phyloP scores from a whole-genome alignment of 2,888 invertebrate genomes.

The Iphiclides podalirius region DNA sequence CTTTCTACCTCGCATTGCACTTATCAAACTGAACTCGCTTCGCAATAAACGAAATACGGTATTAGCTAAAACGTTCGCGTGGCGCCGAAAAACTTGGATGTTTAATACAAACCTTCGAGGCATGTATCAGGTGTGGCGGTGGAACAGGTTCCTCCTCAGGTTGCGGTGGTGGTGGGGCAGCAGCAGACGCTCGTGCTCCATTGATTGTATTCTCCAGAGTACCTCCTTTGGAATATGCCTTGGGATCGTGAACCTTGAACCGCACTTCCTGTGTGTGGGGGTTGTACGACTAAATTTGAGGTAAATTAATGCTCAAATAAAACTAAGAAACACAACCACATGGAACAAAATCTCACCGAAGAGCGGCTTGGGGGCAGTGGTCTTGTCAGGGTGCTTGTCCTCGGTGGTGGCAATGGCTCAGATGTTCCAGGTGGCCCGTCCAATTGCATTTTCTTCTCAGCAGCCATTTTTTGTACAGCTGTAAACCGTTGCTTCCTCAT shows the following conservation, averaged over 20 bases:
- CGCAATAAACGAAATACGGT: conserved; percentile 4
- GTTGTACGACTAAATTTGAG: conserved; percentile 35
- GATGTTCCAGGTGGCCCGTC: conserved; percentile 85
- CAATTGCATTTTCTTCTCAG: conserved; percentile 91
- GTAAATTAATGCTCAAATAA: conserved; percentile 22
- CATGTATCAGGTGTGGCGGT: conserved; percentile 81
- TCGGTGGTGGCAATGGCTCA: conserved; percentile 81
- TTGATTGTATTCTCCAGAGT: conserved; percentile 94
- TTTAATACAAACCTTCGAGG: conserved; percentile 46
- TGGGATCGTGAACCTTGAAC: conserved; percentile 95
- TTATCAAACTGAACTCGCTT: conserved; percentile 24
- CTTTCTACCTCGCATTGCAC: conserved; percentile 25
- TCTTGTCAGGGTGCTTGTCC: conserved; percentile 83
- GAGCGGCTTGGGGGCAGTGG: conserved; percentile 67
- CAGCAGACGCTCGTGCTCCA: conserved; percentile 82
- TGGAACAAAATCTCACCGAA: conserved; percentile 42
- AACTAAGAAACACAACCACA: too few relatives aligned
- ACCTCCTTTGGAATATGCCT: conserved; percentile 94
- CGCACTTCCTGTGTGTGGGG: conserved; percentile 88
- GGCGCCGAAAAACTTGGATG: not conserved
- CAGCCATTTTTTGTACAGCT: conserved; percentile 93
- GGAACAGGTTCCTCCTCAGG: conserved; percentile 76
- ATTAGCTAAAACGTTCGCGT: too few relatives aligned
- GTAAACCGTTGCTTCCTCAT: conserved; percentile 96
- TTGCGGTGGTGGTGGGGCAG: conserved; percentile 37